Evolutionary conservation across 2,113 vertebrate species (phyloP), one percentile per base, ranked within the genome.

Genomic region (Pollachius pollachius): DNA sequence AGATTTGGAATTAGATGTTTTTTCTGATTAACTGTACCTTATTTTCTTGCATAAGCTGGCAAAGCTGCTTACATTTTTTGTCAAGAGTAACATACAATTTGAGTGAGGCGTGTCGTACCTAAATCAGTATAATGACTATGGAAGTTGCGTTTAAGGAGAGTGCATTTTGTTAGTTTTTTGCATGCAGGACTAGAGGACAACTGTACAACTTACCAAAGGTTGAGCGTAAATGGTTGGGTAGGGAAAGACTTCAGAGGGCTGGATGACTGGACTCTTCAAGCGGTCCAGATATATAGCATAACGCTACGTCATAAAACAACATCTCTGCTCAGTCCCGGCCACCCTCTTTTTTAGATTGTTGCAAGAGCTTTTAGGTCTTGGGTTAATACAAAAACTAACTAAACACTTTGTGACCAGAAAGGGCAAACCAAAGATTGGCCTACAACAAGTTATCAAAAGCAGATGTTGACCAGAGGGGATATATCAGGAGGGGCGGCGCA

Each of bases 391-490:
- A 63, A 81, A 68, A 71, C 76, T 83, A 79, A 83, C 41, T 62
- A 11, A 60, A 87, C 77, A 74, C 86, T 85, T 85, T 90, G 81
- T 81, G 81, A 88, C 73, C 78, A 76, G 83, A 85, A 81, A 81
- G 89, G 94, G 93, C 89, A 94, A 95, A 97, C 97, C 97, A 99
- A 99, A 99, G 97, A 96, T 93, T 94, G 95, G 94, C 94, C 94
- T 93, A 91, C 89, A 88, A 89, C 67, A 52, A 76, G 74, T 88
- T 79, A 81, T 84, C 62, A 80, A 79, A 85, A 83, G 83, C 80
- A 77, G 78, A 82, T 77, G 71, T 80, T 80, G 72, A 87, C 82
- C 86, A 82, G 83, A 87, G 89, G 90, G 92, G 74, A 64, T 75
- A 91, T 85, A 77, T 83, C 73, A 23, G 77, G 74, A 71, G 19